Evolutionary conservation across 2,888 invertebrate species (phyloP).

Genomic region (Noctua janthe): DNA sequence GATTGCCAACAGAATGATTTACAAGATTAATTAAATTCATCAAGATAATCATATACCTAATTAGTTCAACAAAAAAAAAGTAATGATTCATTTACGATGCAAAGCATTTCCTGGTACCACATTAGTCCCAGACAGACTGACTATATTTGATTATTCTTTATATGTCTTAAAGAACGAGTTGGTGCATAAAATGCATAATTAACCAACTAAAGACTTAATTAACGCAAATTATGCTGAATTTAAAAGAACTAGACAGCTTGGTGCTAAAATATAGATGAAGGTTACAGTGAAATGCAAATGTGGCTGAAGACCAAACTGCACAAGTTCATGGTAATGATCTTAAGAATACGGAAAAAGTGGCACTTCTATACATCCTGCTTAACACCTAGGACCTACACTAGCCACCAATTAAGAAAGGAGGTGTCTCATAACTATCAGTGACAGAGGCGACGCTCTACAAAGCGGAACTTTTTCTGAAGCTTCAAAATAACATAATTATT

Average conservation of each 20-base stretch:
- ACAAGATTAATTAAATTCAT: slow-evolving; percentile 25
- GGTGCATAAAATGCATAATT: slow-evolving; percentile 3
- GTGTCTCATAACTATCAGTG: no score
- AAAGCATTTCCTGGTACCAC: slow-evolving; percentile 14
- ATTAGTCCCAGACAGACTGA: background rate
- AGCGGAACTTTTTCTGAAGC: no score
- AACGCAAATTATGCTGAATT: background rate
- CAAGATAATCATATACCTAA: background rate
- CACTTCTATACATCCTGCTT: no score
- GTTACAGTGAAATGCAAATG: background rate
- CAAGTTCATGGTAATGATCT: background rate
- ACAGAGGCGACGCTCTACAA: no score
- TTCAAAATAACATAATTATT: no score
- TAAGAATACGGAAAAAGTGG: no score
- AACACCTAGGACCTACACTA: no score
- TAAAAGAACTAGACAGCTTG: slow-evolving; percentile 29
- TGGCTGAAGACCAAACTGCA: background rate
- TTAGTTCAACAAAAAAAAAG: background rate
- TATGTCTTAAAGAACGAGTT: background rate
- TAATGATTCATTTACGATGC: background rate
- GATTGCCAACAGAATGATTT: slow-evolving; percentile 9
- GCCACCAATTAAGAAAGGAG: no score
- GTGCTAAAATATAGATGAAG: background rate
- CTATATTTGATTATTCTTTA: background rate
- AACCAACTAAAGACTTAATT: background rate